phyloP scores from a whole-genome alignment of 2,113 vertebrate species.

The Protobothrops flavoviridis region DNA sequence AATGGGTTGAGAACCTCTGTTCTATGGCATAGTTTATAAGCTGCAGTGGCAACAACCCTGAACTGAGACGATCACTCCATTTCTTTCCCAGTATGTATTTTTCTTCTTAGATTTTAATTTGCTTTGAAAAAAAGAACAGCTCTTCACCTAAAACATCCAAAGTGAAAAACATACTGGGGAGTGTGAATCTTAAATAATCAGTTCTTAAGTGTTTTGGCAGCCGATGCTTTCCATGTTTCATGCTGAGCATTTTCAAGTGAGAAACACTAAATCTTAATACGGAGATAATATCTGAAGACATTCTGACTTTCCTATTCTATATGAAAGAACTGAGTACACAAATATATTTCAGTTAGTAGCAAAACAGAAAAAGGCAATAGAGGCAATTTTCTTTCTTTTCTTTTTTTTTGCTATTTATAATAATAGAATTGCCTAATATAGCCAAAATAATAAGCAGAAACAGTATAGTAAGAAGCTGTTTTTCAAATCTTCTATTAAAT shows the following conservation, averaged over 20 bases:
- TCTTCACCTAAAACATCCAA: background rate
- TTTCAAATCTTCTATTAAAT: background rate
- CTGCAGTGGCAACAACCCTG: background rate
- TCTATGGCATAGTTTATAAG: background rate
- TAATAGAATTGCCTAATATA: background rate
- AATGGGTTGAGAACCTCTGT: background rate
- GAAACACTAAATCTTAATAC: background rate
- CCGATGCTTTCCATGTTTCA: background rate
- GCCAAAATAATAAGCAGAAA: background rate
- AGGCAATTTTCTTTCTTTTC: background rate
- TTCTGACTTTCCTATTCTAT: background rate
- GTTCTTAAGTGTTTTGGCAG: background rate
- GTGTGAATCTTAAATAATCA: background rate
- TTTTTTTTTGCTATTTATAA: background rate
- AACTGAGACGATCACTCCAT: background rate
- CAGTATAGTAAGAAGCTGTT: rapidly evolving
- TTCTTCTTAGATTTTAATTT: background rate
- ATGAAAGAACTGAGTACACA: background rate
- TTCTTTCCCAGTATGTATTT: background rate
- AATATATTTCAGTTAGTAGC: rapidly evolving
- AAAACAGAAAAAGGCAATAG: background rate
- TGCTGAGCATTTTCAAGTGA: background rate
- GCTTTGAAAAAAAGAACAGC: background rate
- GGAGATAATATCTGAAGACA: background rate
- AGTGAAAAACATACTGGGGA: background rate